Evolutionary conservation across 2,888 invertebrate species (phyloP).

Genomic region (Drosophila melanosoma): DNA sequence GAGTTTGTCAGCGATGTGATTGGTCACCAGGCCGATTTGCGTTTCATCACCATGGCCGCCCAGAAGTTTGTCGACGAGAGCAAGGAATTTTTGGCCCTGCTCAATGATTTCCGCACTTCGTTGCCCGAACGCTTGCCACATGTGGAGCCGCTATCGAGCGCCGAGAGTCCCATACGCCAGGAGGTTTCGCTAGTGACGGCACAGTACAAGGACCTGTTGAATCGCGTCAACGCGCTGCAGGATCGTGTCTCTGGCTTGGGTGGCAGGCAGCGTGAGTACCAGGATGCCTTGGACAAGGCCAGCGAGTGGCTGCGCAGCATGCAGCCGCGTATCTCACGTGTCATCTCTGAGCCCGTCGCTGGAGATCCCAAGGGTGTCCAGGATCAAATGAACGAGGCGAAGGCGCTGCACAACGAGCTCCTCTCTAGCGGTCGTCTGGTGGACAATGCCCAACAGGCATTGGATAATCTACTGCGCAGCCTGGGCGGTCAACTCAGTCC

Average conservation of each 20-base stretch:
- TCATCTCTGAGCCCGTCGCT: constrained; percentile 92
- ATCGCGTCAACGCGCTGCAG: constrained; percentile 92
- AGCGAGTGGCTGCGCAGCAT: constrained; percentile 91
- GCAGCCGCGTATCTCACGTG: constrained; percentile 89
- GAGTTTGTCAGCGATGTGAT: constrained; percentile 97
- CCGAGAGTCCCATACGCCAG: constrained; percentile 91
- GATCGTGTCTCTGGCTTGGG: constrained; percentile 93
- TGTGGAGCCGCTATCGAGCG: constrained; percentile 89
- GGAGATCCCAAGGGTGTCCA: constrained; percentile 95
- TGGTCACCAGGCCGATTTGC: constrained; percentile 96
- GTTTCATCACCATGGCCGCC: constrained; percentile 98
- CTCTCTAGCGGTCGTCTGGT: constrained; percentile 93
- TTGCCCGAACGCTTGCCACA: constrained; percentile 93
- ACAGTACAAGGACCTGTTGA: constrained; percentile 92
- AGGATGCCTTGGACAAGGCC: constrained; percentile 93
- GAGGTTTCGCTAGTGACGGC: constrained; percentile 92
- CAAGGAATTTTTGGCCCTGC: constrained; percentile 92
- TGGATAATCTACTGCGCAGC: constrained; percentile 88
- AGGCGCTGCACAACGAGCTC: constrained; percentile 94
- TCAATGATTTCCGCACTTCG: constrained; percentile 95
- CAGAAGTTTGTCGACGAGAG: constrained; percentile 98
- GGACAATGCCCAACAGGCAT: constrained; percentile 91
- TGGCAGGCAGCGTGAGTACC: constrained; percentile 90
- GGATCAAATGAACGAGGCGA: constrained; percentile 93
- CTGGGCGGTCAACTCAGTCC: constrained; percentile 93